Base-by-base conservation (phyloP, 2,888 invertebrate species). In the Crematogaster levior region DNA sequence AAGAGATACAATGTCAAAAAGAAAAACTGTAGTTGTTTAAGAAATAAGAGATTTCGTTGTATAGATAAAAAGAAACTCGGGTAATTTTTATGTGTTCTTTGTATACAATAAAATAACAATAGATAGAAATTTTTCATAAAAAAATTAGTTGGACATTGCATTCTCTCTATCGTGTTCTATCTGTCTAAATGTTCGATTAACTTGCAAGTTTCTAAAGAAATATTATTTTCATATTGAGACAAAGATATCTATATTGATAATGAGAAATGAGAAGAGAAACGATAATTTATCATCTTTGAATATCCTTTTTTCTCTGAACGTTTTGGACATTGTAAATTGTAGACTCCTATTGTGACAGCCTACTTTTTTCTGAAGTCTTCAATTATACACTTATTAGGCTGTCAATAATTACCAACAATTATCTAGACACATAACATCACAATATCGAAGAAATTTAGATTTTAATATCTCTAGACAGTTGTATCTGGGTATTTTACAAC, bases 331-430 rank as follows among this genome's bases (percentile, higher is more conserved):
- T n/a, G 34, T 40, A 63, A 61, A 40, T 68, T 24, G 51, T 15
- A 30, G 15, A 34, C 12, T 51, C 30, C 12, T 15, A 9, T n/a
- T n/a, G n/a, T n/a, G n/a, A 15, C 6, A 46, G n/a, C n/a, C n/a
- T n/a, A n/a, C n/a, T n/a, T n/a, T 66, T 68, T 51, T 46, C n/a
- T 7, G 6, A 66, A n/a, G 10, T n/a, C 12, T 66, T 66, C 5
- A 21, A 30, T 68, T 68, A 30, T 48, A 21, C 9, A 21, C 15
- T 68, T 68, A 48, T 30, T 15, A 46, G 6, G 4, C n/a, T n/a
- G n/a, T n/a, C 18, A 15, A 66, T 66, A 68, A 48, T 68, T 68
- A 48, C 15, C 12, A 68, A 15, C 15, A 1, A 68, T 68, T 68
- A 48, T 48, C 15, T 10, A 48, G n/a, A 5, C n/a, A 15, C 24